Conservation (phyloP, 1,140 invertebrate species). For the Triops longicaudatus region DNA sequence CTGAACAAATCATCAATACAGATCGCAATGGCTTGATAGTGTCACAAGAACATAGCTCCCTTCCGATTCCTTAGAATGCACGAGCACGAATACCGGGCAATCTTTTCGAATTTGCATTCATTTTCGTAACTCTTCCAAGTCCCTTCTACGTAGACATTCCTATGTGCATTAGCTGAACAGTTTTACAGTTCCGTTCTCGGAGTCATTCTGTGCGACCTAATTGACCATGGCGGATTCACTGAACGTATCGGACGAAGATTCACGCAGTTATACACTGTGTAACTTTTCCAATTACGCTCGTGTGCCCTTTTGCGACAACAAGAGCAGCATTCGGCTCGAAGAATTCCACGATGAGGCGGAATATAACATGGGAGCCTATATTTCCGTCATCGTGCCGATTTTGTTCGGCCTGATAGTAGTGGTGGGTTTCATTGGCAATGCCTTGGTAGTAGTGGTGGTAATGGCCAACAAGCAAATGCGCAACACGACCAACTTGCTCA, state of each 20-base stretch:
- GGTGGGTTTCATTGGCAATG: constrained; percentile 79
- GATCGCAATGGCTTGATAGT: too few species aligned
- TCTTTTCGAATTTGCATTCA: too few species aligned
- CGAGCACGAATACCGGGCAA: too few species aligned
- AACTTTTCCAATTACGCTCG: constrained; percentile 18
- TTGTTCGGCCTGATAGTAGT: constrained; percentile 81
- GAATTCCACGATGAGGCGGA: constrained; percentile 26
- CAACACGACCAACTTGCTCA: constrained; percentile 85
- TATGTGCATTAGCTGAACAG: too few species aligned
- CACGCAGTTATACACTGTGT: background rate
- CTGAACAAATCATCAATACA: too few species aligned
- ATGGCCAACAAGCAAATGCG: constrained; percentile 80
- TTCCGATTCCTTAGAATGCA: too few species aligned
- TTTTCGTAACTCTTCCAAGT: too few species aligned
- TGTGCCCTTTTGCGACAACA: constrained; percentile 15
- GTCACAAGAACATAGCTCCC: too few species aligned
- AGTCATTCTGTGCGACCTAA: too few species aligned
- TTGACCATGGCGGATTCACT: background rate
- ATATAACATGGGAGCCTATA: constrained; percentile 47
- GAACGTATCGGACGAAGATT: background rate
- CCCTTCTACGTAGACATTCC: too few species aligned
- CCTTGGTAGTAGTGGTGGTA: constrained; percentile 54
- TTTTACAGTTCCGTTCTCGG: too few species aligned
- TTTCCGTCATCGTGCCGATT: constrained; percentile 66
- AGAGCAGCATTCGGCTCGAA: background rate